Base-by-base conservation (phyloP, 1,140 invertebrate genomes). In the Doryteuthis pealeii region DNA sequence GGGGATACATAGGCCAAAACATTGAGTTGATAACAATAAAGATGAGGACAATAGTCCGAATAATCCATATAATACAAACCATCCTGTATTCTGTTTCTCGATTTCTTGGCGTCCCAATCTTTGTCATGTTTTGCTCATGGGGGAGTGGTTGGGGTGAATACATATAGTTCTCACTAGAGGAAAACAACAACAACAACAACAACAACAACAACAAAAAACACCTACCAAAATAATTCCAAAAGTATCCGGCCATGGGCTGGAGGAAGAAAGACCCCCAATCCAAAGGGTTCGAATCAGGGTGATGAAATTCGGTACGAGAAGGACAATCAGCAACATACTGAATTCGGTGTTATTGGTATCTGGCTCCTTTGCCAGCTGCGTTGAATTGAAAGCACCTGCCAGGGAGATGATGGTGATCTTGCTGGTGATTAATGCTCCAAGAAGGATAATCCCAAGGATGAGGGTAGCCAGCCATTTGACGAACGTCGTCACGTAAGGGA, bases 191-290 rank as follows among this genome's bases (percentile, higher is more conserved):
- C 10, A 40, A 40, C 10, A 40, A 40, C 3, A 10, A 3, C 3
- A 40, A 40, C 4, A 40, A 40, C 10, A 67, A 18, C 18, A n/a
- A n/a, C 1, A 14, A 4, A 43, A 26, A 66, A 10, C 14, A 73
- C 66, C 45, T 70, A 74, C 73, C 22, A 45, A 31, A 26, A 62
- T 22, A n/a, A 74, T 28, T 18, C 32, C 15, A 18, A 12, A 15
- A 30, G 26, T 32, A 31, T 67, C 45, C 22, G 76, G 76, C 76
- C 76, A 77, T 12, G 58, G 73, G 8, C 33, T 28, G 35, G 74
- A 69, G 18, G 31, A 40, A 32, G 72, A 18, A 30, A 45, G 70
- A 2, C 30, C 54, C 2, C 72, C 76, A 32, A 35, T 6, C 31
- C 45, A 77, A 5, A 68, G 18, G 45, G 72, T 18, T n/a, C 54